Evolutionary conservation across 2,113 vertebrate species (phyloP), one percentile per base, ranked within the genome.

Genomic region (Lontra canadensis): DNA sequence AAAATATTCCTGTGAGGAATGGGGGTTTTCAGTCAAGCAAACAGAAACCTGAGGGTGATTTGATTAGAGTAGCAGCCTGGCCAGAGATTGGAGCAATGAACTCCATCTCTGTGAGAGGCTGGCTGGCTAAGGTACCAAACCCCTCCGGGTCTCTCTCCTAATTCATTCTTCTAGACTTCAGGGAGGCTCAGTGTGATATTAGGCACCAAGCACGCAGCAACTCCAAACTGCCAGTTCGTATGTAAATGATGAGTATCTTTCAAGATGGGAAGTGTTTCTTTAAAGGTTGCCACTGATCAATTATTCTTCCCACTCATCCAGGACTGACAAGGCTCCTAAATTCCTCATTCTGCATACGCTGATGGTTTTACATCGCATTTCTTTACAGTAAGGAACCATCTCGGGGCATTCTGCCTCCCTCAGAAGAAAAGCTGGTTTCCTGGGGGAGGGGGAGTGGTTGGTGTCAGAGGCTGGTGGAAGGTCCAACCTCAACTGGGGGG

Each of bases 11-110:
- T n/a, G 29, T 94, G 96, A 96, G 88, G 96, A 96, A 94, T 94
- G 93, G 36, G 52, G 88, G 79, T 91, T 97, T 98, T 96, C 84
- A 93, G 93, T 91, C 97, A 96, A 96, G 97, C 97, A 94, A 97
- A 90, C 94, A 93, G 93, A 98, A 94, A 96, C 95, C 63, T 73
- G 93, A 97, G 88, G 94, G 98, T 94, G 92, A 97, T 96, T 95
- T 97, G 94, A 97, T 97, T 97, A 88, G 71, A 95, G 98, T 61
- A 79, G 90, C 90, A 4, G 67, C 44, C 59, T 78, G 78, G 55
- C 96, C 87, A 49, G 88, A 0, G 1, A 96, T 83, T 81, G 85
- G 73, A 96, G 95, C 92, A 49, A 74, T 79, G 97, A 96, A 82
- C 93, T 88, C 81, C 61, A 90, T 39, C 21, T 65, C 67, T 7